Base-by-base conservation (phyloP, 2,888 invertebrate genomes). In the Drosophila sordidapex region DNA sequence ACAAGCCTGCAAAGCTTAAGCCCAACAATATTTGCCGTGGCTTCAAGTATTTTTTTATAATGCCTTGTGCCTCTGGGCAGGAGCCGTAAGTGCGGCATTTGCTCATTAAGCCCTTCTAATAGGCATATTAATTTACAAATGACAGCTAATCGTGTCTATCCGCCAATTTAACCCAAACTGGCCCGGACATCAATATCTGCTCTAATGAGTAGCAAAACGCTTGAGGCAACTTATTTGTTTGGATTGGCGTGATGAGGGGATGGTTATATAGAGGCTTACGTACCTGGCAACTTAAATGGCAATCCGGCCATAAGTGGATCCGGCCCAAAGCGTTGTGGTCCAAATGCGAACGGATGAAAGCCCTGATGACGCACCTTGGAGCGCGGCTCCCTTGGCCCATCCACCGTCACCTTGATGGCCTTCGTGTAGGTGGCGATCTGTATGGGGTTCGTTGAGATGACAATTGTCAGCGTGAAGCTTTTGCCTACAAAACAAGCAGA, bases 321-420 rank as follows among this genome's bases (percentile, higher is more conserved):
- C 62, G 97, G 96, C 54, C 96, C 96, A 92, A 97, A 97, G 76
- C 97, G 95, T 81, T 96, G 94, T 38, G 97, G 97, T 70, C 97
- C 97, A 92, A 97, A 97, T 90, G 97, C 97, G 93, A 97, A 97
- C 70, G 97, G 97, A 94, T 97, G 97, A 93, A 97, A 97, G 76
- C 96, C 96, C 91, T 97, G 97, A 92, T 97, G 97, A 75, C 97
- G 95, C 81, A 97, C 96, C 95, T 98, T 98, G 83, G 98, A 98
- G 90, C 99, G 94, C 13, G 99, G 99, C 94, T 99, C 99, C 80
- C 99, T 94, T 0, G 99, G 99, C 63, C 99, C 99, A 92, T 99
- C 99, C 74, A 99, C 99, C 2, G 99, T 99, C 90, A 99, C 99
- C 94, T 99, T 99, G 94, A 99, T 99, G 73, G 99, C 99, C 93